phyloP scores from a whole-genome alignment of 2,797 vertebrate genomes.

The Otolemur crassicaudatus region DNA sequence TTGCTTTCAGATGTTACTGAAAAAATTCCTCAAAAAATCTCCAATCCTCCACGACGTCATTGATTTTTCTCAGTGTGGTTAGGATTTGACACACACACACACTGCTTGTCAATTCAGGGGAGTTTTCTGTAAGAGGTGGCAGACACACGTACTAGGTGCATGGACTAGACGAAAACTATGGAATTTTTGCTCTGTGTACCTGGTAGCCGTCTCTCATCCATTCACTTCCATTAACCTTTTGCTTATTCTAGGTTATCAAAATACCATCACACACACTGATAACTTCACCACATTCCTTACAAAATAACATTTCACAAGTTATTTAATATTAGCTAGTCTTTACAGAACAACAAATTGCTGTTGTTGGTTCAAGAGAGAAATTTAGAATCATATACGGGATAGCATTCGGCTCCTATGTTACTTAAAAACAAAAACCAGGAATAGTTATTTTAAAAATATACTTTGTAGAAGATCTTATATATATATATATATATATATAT shows the following conservation, averaged over 20 bases:
- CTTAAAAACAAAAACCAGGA: not conserved
- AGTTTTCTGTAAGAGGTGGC: not conserved
- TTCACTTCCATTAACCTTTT: not conserved
- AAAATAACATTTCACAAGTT: not conserved
- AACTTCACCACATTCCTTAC: not conserved
- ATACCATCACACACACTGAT: not conserved
- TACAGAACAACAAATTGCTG: not conserved
- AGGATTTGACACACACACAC: not conserved
- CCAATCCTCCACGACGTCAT: not conserved
- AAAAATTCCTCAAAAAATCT: not conserved
- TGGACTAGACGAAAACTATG: not conserved
- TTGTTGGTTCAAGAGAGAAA: not conserved
- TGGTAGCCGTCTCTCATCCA: not conserved
- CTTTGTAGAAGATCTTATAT: not conserved
- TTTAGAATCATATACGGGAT: not conserved
- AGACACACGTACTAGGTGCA: not conserved
- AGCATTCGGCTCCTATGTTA: not conserved
- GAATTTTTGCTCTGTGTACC: not conserved
- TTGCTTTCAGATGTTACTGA: not conserved
- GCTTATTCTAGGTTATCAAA: conserved; percentile 5
- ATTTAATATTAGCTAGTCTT: not conserved
- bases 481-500: no score
- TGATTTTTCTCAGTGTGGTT: not conserved
- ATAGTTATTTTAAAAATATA: not conserved
- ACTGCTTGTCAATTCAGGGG: not conserved